phyloP scores from a whole-genome alignment of 2,113 vertebrate genomes.

The Balaeniceps rex region DNA sequence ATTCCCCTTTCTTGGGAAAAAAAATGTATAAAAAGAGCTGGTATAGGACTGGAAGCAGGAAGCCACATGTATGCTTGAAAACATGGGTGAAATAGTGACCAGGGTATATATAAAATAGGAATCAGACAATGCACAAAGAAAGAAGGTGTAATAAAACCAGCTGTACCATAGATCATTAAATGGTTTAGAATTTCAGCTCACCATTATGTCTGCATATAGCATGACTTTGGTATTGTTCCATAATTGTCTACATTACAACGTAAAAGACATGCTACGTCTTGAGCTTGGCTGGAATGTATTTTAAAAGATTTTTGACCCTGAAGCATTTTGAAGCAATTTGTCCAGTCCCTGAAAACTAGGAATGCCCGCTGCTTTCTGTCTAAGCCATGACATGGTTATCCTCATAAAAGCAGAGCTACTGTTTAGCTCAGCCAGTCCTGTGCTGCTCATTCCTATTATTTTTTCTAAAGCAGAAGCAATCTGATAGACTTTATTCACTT shows the following conservation, averaged over 20 bases:
- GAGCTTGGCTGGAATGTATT: constrained; percentile 16
- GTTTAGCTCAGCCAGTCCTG: constrained; percentile 1
- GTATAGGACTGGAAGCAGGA: background rate
- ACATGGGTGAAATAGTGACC: background rate
- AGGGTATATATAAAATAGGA: background rate
- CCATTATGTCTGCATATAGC: background rate
- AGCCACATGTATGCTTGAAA: background rate
- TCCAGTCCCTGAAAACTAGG: constrained; percentile 17
- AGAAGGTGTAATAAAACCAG: background rate
- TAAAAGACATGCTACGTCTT: background rate
- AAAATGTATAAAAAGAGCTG: background rate
- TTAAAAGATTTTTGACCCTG: constrained; percentile 35
- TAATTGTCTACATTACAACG: background rate
- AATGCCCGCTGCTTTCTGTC: constrained; percentile 50
- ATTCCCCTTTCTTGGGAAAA: background rate
- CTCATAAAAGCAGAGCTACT: constrained; percentile 41
- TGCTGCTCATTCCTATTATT: background rate
- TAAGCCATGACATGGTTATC: constrained; percentile 19
- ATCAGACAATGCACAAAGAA: background rate
- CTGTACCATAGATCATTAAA: background rate
- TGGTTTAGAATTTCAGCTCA: background rate
- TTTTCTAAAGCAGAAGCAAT: constrained; percentile 1
- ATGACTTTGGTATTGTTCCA: constrained; percentile 7
- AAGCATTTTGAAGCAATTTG: constrained; percentile 54
- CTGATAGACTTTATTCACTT: constrained; percentile 12